Conservation (phyloP, 2,113 vertebrate species). For the Protobothrops flavoviridis region DNA sequence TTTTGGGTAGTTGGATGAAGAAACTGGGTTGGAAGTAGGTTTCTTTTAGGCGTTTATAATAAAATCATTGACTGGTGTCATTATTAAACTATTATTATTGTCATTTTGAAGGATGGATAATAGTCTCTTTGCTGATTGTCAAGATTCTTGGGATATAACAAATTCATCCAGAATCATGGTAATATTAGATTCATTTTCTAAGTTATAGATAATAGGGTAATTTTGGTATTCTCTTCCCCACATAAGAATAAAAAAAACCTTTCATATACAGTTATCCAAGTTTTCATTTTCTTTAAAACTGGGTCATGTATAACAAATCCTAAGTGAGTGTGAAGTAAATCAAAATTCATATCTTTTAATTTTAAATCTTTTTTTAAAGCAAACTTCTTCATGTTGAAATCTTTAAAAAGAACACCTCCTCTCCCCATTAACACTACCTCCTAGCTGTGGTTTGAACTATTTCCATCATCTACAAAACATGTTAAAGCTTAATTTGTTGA, state of each 20-base stretch:
- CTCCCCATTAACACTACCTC: neutral
- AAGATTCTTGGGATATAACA: neutral
- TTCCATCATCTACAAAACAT: slow-evolving; percentile 33
- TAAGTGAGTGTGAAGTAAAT: neutral
- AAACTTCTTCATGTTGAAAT: neutral
- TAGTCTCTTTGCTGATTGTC: neutral
- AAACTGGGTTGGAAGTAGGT: neutral
- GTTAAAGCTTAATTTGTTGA: neutral
- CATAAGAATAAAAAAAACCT: neutral
- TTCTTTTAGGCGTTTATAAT: neutral
- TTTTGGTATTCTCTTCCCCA: neutral
- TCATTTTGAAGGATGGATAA: neutral
- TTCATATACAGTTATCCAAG: neutral
- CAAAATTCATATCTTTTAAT: neutral
- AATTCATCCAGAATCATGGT: neutral
- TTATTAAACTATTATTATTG: neutral
- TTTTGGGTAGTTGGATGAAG: neutral
- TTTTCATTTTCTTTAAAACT: neutral
- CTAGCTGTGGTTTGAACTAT: slow-evolving; percentile 16
- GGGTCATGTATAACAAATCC: neutral
- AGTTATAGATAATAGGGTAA: neutral
- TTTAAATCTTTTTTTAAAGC: neutral
- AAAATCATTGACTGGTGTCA: neutral
- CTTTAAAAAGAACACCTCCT: neutral
- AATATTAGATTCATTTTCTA: neutral